phyloP scores from a whole-genome alignment of 2,888 invertebrate species.

The Drosophila testacea region DNA sequence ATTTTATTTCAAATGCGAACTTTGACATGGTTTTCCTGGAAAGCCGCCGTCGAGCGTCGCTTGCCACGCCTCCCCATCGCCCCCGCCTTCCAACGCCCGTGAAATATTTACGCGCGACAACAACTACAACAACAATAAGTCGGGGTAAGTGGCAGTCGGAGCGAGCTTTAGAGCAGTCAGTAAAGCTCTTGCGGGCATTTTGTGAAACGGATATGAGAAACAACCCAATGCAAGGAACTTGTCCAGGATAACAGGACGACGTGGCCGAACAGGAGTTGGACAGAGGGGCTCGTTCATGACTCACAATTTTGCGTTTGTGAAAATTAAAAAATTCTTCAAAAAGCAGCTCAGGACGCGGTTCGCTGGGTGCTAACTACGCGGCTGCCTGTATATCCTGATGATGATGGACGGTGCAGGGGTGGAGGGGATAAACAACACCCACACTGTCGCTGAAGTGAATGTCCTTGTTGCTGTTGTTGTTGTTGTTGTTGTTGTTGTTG shows the following conservation, averaged over 20 bases:
- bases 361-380: conserved; percentile 74
- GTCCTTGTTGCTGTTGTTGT: conserved; percentile 51
- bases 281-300: conserved; percentile 53
- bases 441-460: conserved; percentile 29
- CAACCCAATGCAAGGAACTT: conserved; percentile 68
- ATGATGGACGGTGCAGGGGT: too few relatives aligned
- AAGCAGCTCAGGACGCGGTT: conserved; percentile 62
- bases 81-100: conserved; percentile 39
- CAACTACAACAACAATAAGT: conserved; percentile 35
- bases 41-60: conserved; percentile 29
- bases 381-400: conserved; percentile 35
- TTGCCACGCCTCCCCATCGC: conserved; percentile 16
- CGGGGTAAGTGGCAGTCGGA: conserved; percentile 30
- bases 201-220: conserved; percentile 77
- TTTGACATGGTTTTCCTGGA: conserved; percentile 70
- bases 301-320: conserved; percentile 70
- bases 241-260: conserved; percentile 20
- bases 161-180: conserved; percentile 17
- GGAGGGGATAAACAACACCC: conserved; percentile 2
- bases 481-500: conserved; percentile 73
- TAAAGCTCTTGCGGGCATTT: conserved; percentile 72
- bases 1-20: conserved; percentile 75
- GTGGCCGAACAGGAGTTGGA: background rate
- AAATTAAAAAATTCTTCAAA: conserved; percentile 77
- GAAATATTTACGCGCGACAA: conserved; percentile 58